Conservation (phyloP, 2,113 vertebrate genomes). For the Epinephelus moara region DNA sequence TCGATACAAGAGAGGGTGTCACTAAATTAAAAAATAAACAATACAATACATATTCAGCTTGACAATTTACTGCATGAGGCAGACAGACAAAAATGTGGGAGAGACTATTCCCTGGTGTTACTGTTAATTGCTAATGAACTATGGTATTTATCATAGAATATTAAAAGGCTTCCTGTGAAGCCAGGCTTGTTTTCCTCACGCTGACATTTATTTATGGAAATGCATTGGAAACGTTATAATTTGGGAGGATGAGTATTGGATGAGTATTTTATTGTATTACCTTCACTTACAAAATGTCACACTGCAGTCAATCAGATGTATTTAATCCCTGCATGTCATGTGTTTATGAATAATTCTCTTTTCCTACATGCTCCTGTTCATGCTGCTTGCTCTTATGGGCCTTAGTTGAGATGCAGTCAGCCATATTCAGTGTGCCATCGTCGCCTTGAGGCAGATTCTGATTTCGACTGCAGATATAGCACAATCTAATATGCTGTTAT, state of each 20-base stretch:
- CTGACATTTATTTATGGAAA: slow-evolving; percentile 54
- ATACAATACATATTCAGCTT: slow-evolving; percentile 36
- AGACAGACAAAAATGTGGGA: slow-evolving; percentile 41
- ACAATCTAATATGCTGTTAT: slow-evolving; percentile 77
- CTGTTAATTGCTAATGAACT: slow-evolving; percentile 65
- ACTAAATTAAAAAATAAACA: slow-evolving; percentile 41
- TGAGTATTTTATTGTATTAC: slow-evolving; percentile 42
- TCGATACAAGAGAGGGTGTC: slow-evolving; percentile 39
- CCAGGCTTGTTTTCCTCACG: slow-evolving; percentile 26
- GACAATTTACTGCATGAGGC: slow-evolving; percentile 57
- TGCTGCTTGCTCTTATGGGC: slow-evolving; percentile 21
- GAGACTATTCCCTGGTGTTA: slow-evolving; percentile 47
- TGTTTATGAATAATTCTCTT: slow-evolving; percentile 38
- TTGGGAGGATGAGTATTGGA: slow-evolving; percentile 16
- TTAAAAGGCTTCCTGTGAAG: slow-evolving; percentile 49
- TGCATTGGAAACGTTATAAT: slow-evolving; percentile 42
- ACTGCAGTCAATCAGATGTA: slow-evolving; percentile 42
- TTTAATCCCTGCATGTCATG: slow-evolving; percentile 38
- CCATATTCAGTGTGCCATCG: slow-evolving; percentile 52
- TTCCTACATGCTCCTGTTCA: slow-evolving; percentile 13
- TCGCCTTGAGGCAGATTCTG: slow-evolving; percentile 67
- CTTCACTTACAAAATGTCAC: slow-evolving; percentile 49
- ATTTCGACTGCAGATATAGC: slow-evolving; percentile 68
- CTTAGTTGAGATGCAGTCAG: slow-evolving; percentile 44
- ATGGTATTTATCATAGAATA: slow-evolving; percentile 65